phyloP scores from a whole-genome alignment of 2,888 invertebrate species.

The Leptinotarsa tumamoca region DNA sequence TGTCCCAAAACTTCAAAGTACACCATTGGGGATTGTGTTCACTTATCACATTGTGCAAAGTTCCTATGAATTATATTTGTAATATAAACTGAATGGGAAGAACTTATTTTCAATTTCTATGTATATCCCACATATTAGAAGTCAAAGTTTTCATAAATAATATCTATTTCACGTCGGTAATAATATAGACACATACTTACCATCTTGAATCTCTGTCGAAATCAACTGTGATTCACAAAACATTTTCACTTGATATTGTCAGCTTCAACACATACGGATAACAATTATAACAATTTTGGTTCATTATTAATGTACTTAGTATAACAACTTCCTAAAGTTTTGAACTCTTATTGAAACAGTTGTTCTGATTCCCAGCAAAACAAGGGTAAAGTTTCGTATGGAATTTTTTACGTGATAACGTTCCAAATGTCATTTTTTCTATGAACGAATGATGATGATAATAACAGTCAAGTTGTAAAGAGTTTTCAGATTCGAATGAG shows the following conservation, averaged over 20 bases:
- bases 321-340: neutral
- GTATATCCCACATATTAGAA: no score
- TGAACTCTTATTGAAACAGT: neutral
- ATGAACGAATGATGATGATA: neutral
- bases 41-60: no score
- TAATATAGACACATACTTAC: neutral
- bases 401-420: neutral
- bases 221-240: neutral
- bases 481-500: neutral
- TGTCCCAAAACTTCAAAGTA: no score
- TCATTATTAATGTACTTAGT: conserved; percentile 1
- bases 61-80: no score
- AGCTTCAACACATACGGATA: neutral
- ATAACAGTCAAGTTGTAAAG: neutral
- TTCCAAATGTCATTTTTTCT: neutral
- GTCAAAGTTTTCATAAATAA: no score
- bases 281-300: conserved; percentile 8
- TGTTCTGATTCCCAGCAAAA: conserved; percentile 2
- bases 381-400: neutral
- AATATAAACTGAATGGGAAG: no score
- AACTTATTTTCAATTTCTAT: no score
- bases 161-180: no score
- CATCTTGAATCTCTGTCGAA: neutral
- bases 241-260: neutral
- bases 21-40: no score